phyloP scores from a whole-genome alignment of 2,888 invertebrate genomes.

The Stenchaetothrips biformis region DNA sequence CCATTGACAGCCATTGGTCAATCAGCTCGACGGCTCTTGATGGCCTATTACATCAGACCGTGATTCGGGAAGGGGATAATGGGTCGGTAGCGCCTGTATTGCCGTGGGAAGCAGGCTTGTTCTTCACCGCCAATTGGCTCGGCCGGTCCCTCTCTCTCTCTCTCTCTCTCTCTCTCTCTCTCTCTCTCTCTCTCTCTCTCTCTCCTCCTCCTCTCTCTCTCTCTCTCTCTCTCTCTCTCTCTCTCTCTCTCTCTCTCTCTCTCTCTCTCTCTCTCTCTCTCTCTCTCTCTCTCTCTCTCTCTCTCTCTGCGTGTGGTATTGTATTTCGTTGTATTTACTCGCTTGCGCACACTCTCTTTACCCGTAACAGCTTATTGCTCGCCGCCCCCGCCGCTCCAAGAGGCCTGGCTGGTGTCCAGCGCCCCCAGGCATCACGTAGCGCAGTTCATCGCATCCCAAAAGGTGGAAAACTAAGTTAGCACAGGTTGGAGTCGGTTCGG shows the following conservation, averaged over 20 bases:
- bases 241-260: neutral
- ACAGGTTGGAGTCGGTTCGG: neutral
- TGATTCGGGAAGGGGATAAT: neutral
- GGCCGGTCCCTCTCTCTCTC: neutral
- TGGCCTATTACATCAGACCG: neutral
- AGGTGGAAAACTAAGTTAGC: conserved; percentile 15
- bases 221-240: neutral
- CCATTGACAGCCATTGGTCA: neutral
- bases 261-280: conserved; percentile 9
- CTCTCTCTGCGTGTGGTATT: neutral
- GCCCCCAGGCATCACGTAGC: neutral
- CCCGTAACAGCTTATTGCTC: neutral
- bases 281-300: neutral
- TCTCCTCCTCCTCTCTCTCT: neutral
- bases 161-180: conserved; percentile 1
- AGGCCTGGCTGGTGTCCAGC: neutral
- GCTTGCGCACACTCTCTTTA: neutral
- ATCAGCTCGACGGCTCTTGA: neutral
- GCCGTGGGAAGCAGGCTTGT: neutral
- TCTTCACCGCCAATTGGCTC: neutral
- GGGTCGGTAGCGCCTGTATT: neutral
- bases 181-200: conserved; percentile 1
- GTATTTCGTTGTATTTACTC: neutral
- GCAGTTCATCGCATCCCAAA: conserved; percentile 1
- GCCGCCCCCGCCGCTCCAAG: neutral